Conservation (phyloP, 2,888 invertebrate genomes). For the Biston stratarius region DNA sequence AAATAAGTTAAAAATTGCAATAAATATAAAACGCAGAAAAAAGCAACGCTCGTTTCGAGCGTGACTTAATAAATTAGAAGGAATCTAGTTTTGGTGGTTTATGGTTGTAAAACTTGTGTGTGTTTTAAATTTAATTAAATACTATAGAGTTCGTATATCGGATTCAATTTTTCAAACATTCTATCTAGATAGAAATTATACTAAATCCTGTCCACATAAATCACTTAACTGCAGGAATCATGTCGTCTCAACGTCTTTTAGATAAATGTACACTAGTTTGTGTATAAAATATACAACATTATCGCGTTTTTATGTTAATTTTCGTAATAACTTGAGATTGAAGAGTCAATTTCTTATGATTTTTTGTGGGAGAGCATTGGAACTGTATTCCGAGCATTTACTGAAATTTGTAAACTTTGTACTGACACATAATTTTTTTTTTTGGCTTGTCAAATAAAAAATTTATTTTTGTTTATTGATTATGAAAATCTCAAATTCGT, state of each 20-base stretch:
- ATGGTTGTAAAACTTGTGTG: not conserved
- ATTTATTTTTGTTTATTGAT: too few species aligned
- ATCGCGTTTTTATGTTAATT: conserved; percentile 44
- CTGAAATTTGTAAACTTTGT: not conserved
- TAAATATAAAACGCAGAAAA: not conserved
- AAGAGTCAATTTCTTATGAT: conserved; percentile 31
- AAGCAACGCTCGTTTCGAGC: conserved; percentile 1
- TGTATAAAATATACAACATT: conserved; percentile 61
- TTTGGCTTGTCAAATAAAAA: not conserved
- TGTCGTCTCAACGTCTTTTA: conserved; percentile 52
- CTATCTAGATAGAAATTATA: conserved; percentile 3
- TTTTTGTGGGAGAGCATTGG: not conserved
- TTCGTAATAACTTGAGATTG: conserved; percentile 38
- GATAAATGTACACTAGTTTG: conserved; percentile 76
- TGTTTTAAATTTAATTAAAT: conserved; percentile 11
- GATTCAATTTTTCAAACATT: conserved; percentile 1
- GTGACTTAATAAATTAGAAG: conserved; percentile 11
- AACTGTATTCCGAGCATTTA: conserved; percentile 2
- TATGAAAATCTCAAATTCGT: too few species aligned
- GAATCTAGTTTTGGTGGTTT: conserved; percentile 9
- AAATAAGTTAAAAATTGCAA: not conserved
- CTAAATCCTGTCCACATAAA: conserved; percentile 16
- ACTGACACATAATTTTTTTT: not conserved
- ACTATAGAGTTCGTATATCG: not conserved
- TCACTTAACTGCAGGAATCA: conserved; percentile 40